Conservation (phyloP, 2,113 vertebrate genomes). For the Brevimyrus niger region DNA sequence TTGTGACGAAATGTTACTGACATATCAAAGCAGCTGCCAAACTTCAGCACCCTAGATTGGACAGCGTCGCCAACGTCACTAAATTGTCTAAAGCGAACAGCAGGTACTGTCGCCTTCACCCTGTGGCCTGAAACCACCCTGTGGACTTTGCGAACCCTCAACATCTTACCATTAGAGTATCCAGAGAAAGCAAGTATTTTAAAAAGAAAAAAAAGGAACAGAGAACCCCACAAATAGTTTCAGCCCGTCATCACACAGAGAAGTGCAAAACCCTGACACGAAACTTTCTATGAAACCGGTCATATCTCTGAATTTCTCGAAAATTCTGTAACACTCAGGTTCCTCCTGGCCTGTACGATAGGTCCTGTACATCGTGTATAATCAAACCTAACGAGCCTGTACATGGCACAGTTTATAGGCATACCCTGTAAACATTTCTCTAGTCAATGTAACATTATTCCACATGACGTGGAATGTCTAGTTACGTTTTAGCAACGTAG, state of each 20-base stretch:
- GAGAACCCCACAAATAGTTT: background rate
- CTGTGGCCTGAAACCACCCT: background rate
- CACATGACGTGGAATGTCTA: background rate
- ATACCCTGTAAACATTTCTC: background rate
- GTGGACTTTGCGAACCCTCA: background rate
- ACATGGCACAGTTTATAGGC: background rate
- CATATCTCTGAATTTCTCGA: background rate
- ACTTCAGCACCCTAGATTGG: constrained; percentile 37
- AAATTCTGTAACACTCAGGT: background rate
- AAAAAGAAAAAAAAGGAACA: background rate
- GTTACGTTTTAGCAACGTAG: background rate
- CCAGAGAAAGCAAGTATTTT: background rate
- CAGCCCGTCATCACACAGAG: background rate
- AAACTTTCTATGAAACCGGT: background rate
- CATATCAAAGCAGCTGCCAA: background rate
- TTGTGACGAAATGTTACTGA: background rate
- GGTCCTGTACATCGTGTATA: background rate
- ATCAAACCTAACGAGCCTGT: background rate
- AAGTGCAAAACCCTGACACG: background rate
- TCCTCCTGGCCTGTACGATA: background rate
- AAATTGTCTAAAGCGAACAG: background rate
- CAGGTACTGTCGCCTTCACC: background rate
- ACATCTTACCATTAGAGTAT: background rate
- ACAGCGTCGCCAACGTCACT: constrained; percentile 30
- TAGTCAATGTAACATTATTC: background rate